Evolutionary conservation across 1,140 invertebrate species (phyloP).

Genomic region (Yoshiicerus persimilis): DNA sequence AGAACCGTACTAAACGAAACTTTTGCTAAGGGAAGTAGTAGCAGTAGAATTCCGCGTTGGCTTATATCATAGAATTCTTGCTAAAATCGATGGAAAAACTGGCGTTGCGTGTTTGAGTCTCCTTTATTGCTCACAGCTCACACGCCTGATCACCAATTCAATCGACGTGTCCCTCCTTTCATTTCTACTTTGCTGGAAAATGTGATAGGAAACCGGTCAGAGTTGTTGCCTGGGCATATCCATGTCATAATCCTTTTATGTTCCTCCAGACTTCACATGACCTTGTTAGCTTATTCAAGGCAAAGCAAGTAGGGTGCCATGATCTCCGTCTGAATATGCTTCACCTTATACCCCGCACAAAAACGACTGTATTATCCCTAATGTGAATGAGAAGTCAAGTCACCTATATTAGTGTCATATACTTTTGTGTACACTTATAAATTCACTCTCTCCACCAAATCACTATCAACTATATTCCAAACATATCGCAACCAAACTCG

Average conservation of each 20-base stretch:
- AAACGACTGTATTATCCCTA: not conserved
- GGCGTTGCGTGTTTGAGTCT: conserved; percentile 34
- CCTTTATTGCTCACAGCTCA: conserved; percentile 36
- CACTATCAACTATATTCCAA: not conserved
- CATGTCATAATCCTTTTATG: conserved; percentile 14
- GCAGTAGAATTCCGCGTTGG: not conserved
- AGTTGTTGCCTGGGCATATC: not conserved
- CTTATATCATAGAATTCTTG: conserved; percentile 14
- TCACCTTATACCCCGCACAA: not conserved
- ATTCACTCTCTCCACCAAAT: not conserved
- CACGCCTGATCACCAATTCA: conserved; percentile 33
- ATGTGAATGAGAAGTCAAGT: too few relatives aligned
- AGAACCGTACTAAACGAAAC: too few relatives aligned
- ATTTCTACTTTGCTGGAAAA: conserved; percentile 9
- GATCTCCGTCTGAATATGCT: not conserved
- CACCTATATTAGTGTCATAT: too few relatives aligned
- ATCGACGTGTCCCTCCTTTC: conserved; percentile 24
- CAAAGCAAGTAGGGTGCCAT: not conserved
- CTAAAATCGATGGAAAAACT: conserved; percentile 35
- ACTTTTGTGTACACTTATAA: too few relatives aligned
- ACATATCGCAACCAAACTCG: not conserved
- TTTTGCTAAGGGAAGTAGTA: not conserved
- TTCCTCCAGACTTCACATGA: not conserved
- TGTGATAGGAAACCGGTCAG: not conserved
- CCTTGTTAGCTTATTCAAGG: conserved; percentile 16